These are phyloP conservation scores for Perodicticus potto DNA, from an alignment of 2,797 vertebrate species.

Conservation along the genomic window DNA sequence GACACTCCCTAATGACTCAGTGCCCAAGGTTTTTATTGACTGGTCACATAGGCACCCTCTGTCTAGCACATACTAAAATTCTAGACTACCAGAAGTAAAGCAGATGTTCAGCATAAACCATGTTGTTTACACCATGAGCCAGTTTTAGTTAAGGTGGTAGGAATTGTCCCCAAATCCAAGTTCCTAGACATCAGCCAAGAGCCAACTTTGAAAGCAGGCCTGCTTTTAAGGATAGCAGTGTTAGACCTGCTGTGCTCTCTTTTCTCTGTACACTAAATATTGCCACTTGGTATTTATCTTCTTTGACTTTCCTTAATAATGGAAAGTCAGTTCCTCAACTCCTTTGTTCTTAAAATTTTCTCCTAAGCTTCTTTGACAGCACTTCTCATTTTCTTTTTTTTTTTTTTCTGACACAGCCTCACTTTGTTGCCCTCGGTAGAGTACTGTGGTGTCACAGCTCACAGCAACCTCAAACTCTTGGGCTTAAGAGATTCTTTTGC, in stretches of 20 bases:
- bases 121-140: background rate
- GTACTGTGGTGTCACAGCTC: too few relatives aligned
- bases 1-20: background rate
- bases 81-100: background rate
- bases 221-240: background rate
- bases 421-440: too few relatives aligned
- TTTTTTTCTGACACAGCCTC: too few relatives aligned
- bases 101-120: background rate
- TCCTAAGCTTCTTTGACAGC: conserved; percentile 22
- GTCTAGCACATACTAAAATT: background rate
- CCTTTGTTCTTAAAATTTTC: conserved; percentile 58
- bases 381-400: background rate
- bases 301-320: conserved; percentile 5
- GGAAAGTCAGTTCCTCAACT: background rate
- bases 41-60: background rate
- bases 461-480: too few relatives aligned
- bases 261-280: conserved; percentile 23
- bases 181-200: background rate
- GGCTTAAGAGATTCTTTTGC: too few relatives aligned
- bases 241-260: background rate
- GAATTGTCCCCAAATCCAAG: background rate
- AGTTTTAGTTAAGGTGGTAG: background rate
- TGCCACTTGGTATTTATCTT: background rate
- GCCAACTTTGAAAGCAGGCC: background rate
- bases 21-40: background rate